A percentile compares a stretch with the other conserved stretches of the same genome.
Conservation (phyloP, 2,888 invertebrate species). For the Stramonita haemastoma region DNA sequence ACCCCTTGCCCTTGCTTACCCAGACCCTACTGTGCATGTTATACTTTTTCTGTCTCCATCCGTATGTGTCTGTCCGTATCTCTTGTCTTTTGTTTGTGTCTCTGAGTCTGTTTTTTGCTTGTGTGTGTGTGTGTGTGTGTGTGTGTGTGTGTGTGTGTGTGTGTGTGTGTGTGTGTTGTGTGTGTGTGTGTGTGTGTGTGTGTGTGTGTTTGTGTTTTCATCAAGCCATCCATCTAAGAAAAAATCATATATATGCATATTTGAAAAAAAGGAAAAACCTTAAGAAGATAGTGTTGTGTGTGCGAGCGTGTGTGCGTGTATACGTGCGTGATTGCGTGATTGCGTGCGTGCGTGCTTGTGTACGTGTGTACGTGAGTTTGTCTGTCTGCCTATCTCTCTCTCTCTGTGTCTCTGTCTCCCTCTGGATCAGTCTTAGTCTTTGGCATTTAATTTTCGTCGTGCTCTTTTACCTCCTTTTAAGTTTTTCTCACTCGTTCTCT, state of each 20-base stretch:
- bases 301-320: background rate
- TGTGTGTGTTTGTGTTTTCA: background rate
- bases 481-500: background rate
- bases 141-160: background rate
- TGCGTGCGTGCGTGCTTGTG: background rate
- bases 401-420: background rate
- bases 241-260: too few relatives aligned
- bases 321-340: background rate
- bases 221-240: too few relatives aligned
- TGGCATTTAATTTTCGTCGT: too few relatives aligned
- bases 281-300: too few relatives aligned
- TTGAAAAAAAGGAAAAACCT: too few relatives aligned
- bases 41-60: background rate
- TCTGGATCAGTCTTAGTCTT: background rate
- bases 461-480: too few relatives aligned
- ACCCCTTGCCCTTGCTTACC: too few relatives aligned
- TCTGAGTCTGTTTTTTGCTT: background rate
- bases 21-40: too few relatives aligned
- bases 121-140: slow-evolving; percentile 10
- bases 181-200: background rate
- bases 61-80: background rate
- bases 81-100: background rate
- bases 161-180: background rate
- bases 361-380: background rate
- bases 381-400: background rate